A percentile compares a stretch with the other conserved stretches of the same genome.
These are phyloP conservation scores for Myzus persicae DNA, from an alignment of 1,140 invertebrate species.

Conservation along the genomic window DNA sequence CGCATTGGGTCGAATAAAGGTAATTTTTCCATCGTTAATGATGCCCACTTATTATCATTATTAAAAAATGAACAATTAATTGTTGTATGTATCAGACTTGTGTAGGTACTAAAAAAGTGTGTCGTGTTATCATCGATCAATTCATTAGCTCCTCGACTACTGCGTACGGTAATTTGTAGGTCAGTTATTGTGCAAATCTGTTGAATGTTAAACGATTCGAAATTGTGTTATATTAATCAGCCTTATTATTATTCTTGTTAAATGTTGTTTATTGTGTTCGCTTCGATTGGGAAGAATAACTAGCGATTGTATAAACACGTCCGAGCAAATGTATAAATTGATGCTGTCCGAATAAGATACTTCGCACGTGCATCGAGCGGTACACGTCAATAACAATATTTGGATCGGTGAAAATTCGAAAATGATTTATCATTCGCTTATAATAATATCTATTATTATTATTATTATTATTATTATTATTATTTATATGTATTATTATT, in stretches of 20 bases:
- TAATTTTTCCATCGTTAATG: not conserved
- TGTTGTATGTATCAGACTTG: not conserved
- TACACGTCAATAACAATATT: not conserved
- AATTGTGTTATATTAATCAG: constrained; percentile 6
- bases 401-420: not conserved
- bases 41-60: not conserved
- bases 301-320: not conserved
- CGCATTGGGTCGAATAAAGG: not conserved
- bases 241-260: not conserved
- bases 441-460: not conserved
- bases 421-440: not conserved
- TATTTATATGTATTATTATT: not conserved
- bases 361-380: not conserved
- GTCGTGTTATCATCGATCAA: not conserved
- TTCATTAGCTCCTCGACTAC: not conserved
- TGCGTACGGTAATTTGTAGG: not conserved
- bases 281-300: not conserved
- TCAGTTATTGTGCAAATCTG: not conserved
- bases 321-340: not conserved
- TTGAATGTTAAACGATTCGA: not conserved
- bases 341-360: not conserved
- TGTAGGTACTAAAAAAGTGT: not conserved
- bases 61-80: not conserved
- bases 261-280: not conserved
- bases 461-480: not conserved